phyloP scores from a whole-genome alignment of 2,797 vertebrate species.

The Cossypha dichroa region DNA sequence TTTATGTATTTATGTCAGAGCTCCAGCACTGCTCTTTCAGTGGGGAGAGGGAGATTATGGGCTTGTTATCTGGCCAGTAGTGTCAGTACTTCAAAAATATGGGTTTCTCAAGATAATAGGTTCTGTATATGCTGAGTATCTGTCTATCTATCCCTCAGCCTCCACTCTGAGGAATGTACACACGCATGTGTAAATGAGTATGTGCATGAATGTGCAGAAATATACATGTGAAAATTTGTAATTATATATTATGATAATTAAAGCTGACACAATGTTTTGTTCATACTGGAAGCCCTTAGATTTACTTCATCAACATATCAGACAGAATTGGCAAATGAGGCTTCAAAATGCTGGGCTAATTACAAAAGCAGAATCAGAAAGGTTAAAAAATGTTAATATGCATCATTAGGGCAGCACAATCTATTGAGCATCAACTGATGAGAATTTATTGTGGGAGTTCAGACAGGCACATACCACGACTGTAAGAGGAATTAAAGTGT shows the following conservation, averaged over 20 bases:
- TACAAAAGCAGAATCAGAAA: slow-evolving; percentile 7
- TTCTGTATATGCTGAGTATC: background rate
- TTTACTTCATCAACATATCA: background rate
- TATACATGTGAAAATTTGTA: background rate
- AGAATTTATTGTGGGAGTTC: background rate
- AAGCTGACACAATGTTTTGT: background rate
- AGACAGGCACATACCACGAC: background rate
- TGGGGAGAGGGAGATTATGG: background rate
- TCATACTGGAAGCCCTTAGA: background rate
- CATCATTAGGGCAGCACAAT: background rate
- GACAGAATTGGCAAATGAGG: background rate
- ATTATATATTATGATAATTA: background rate
- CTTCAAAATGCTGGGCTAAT: background rate
- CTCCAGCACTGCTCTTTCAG: background rate
- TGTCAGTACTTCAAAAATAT: background rate
- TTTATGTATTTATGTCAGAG: background rate
- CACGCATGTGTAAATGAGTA: background rate
- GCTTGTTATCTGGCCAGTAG: background rate
- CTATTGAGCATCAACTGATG: background rate
- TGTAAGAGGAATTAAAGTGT: background rate
- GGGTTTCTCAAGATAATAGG: background rate
- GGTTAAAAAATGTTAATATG: slow-evolving; percentile 15
- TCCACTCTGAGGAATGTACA: background rate
- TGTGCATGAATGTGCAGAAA: background rate
- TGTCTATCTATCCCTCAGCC: background rate